Conservation (phyloP, 1,140 invertebrate genomes). For the Euwallacea similis region DNA sequence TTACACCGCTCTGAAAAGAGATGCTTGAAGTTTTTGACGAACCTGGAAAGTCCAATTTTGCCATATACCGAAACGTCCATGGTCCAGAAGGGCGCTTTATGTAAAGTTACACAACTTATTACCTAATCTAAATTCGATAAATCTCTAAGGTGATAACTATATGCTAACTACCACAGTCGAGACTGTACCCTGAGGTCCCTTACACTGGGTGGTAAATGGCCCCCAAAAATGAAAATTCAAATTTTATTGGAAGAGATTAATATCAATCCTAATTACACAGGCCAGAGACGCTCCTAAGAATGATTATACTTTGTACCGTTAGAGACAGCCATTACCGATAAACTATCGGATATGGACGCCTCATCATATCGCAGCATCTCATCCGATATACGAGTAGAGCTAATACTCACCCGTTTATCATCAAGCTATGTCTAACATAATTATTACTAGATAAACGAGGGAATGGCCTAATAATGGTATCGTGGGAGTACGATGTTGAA, state of each 20-base stretch:
- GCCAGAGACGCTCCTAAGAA: not conserved
- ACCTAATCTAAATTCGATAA: no score
- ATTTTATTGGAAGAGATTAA: slow-evolving; percentile 1
- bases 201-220: slow-evolving; percentile 1
- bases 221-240: not conserved
- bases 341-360: not conserved
- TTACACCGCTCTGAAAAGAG: no score
- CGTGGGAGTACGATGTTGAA: not conserved
- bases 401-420: not conserved
- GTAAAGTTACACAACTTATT: no score
- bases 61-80: no score
- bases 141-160: no score
- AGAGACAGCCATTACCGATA: slow-evolving; percentile 4
- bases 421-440: not conserved
- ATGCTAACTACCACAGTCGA: no score
- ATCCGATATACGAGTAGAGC: not conserved
- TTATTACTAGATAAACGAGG: not conserved
- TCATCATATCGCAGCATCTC: not conserved
- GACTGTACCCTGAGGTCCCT: no score
- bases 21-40: no score
- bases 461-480: not conserved
- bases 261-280: slow-evolving; percentile 2
- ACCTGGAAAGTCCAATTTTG: no score
- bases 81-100: no score
- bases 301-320: slow-evolving; percentile 2